Percentiles rank a stretch among this genome's conserved stretches.
These are phyloP conservation scores for Drosophila orena DNA, from an alignment of 1,140 invertebrate species.

Conservation along the genomic window DNA sequence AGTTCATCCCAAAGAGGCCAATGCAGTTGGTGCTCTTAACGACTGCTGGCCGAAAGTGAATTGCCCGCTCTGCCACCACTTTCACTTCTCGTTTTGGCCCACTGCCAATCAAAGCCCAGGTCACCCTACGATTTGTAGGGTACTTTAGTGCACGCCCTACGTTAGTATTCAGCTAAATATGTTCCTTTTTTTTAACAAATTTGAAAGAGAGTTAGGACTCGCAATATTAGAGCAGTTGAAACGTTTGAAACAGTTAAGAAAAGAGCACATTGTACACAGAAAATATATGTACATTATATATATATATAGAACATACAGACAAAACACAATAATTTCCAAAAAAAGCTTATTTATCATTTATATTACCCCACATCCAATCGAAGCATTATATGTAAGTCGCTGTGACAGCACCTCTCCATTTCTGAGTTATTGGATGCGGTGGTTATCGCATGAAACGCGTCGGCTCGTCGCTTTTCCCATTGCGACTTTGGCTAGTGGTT, in stretches of 20 bases:
- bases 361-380: not conserved
- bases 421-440: slow-evolving; percentile 6
- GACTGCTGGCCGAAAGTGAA: slow-evolving; percentile 30
- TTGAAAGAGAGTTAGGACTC: too few species aligned
- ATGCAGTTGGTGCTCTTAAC: slow-evolving; percentile 19
- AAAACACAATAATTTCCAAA: too few species aligned
- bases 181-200: not conserved
- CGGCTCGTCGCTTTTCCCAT: slow-evolving; percentile 31
- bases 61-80: slow-evolving; percentile 16
- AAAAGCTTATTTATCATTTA: not conserved
- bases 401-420: not conserved
- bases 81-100: slow-evolving; percentile 39
- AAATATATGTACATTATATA: too few species aligned
- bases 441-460: slow-evolving; percentile 34
- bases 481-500: slow-evolving; percentile 26
- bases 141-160: not conserved
- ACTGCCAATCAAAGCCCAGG: slow-evolving; percentile 28
- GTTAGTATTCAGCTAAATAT: not conserved
- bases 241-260: too few species aligned
- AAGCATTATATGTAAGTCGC: not conserved
- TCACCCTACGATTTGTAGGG: slow-evolving; percentile 8
- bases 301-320: too few species aligned
- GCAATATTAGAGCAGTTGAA: too few species aligned
- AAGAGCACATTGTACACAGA: too few species aligned
- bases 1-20: not conserved